A percentile compares a stretch with the other conserved stretches of the same genome.
phyloP scores from a whole-genome alignment of 2,888 invertebrate species.

The Stenichneumon culpator region DNA sequence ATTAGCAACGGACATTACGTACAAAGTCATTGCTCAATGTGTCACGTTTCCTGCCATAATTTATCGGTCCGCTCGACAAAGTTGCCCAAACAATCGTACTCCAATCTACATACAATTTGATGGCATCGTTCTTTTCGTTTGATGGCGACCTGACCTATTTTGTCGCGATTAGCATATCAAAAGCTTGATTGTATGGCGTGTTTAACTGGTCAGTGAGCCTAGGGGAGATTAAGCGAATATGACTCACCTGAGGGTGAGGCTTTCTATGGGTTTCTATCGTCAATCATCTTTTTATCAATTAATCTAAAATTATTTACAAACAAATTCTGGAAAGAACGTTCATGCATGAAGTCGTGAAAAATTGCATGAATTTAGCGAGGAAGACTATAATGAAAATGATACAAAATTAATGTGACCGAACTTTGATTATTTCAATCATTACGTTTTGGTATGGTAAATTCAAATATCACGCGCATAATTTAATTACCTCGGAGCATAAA shows the following conservation, averaged over 20 bases:
- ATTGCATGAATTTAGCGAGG: not conserved
- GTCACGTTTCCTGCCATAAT: not conserved
- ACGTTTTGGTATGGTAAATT: not conserved
- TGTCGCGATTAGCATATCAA: not conserved
- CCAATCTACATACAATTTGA: not conserved
- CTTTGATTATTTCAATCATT: not conserved
- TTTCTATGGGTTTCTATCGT: not conserved
- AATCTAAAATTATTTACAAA: not conserved
- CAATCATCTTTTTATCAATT: not conserved
- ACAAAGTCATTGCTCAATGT: not conserved
- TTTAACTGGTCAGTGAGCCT: not conserved
- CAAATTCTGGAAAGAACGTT: not conserved
- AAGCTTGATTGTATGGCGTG: conserved; percentile 5
- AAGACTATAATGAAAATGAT: not conserved
- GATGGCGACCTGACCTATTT: not conserved
- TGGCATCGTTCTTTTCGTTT: not conserved
- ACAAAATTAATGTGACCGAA: not conserved
- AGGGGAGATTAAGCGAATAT: not conserved
- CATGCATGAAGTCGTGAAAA: not conserved
- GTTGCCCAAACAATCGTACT: not conserved
- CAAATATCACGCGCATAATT: not conserved
- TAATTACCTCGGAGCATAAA: not conserved
- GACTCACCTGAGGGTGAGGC: not conserved
- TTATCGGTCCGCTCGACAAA: not conserved
- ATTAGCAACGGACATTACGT: conserved; percentile 7